These are phyloP conservation scores for Montipora capricornis DNA, from an alignment of 64 coral and sea anemone genomes.

Conservation along the genomic window DNA sequence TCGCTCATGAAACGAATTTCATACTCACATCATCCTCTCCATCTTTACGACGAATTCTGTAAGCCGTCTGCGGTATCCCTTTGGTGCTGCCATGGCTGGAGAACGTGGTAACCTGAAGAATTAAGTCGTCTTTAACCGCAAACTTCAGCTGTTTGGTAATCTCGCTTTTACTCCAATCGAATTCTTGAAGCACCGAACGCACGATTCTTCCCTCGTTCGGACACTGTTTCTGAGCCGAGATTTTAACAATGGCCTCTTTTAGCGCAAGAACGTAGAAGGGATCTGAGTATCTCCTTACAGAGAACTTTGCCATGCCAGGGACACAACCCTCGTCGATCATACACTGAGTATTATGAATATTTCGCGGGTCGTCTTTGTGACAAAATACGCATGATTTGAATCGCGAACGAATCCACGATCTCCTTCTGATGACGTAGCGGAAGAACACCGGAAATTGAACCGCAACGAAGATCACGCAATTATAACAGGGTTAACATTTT, in stretches of 20 bases:
- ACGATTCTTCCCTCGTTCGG: slow-evolving; percentile 94
- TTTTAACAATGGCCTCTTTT: slow-evolving; percentile 80
- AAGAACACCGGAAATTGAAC: slow-evolving; percentile 25
- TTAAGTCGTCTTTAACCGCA: slow-evolving; percentile 95
- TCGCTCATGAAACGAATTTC: slow-evolving; percentile 15
- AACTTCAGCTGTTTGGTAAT: slow-evolving; percentile 95
- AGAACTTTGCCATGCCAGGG: slow-evolving; percentile 86
- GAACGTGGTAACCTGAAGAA: slow-evolving; percentile 81
- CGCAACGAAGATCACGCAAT: neutral
- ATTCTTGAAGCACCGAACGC: slow-evolving; percentile 83
- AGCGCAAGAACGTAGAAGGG: slow-evolving; percentile 85
- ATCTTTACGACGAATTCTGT: slow-evolving; percentile 66
- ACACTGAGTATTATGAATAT: neutral
- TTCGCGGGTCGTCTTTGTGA: slow-evolving; percentile 31
- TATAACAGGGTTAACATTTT: neutral
- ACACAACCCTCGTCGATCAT: slow-evolving; percentile 33
- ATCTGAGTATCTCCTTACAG: slow-evolving; percentile 81
- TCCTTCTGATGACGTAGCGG: slow-evolving; percentile 71
- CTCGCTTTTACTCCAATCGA: slow-evolving; percentile 84
- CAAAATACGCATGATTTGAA: slow-evolving; percentile 32
- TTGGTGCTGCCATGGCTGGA: slow-evolving; percentile 94
- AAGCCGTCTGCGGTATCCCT: slow-evolving; percentile 93
- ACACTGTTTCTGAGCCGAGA: slow-evolving; percentile 96
- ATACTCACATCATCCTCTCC: slow-evolving; percentile 64
- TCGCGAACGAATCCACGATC: slow-evolving; percentile 50